phyloP scores from a whole-genome alignment of 2,113 vertebrate species.

The Apistogramma diplotaenia region DNA sequence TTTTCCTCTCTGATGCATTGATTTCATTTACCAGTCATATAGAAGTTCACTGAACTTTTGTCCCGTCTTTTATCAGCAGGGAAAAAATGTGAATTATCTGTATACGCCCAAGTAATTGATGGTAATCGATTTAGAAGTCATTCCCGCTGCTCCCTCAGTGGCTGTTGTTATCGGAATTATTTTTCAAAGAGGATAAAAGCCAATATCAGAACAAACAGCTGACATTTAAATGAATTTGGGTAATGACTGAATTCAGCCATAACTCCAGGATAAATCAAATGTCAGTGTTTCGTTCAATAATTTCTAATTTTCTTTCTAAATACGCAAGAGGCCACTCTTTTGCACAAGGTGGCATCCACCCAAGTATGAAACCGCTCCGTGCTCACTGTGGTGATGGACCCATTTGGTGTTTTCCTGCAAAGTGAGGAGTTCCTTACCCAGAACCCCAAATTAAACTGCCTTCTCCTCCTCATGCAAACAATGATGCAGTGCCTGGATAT shows the following conservation, averaged over 20 bases:
- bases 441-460: conserved; percentile 15
- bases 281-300: not conserved
- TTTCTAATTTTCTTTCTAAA: too few relatives aligned
- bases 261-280: not conserved
- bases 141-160: conserved; percentile 14
- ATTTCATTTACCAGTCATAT: not conserved
- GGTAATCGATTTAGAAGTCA: conserved; percentile 15
- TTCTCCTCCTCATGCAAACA: not conserved
- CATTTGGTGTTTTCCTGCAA: conserved; percentile 18
- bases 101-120: not conserved
- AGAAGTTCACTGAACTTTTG: conserved; percentile 1
- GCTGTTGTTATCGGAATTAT: not conserved
- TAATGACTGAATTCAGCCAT: not conserved
- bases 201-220: not conserved
- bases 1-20: not conserved
- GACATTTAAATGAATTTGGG: too few relatives aligned
- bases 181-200: not conserved
- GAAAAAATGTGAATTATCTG: not conserved
- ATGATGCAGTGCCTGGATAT: not conserved
- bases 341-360: not conserved
- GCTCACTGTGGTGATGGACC: not conserved
- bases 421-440: not conserved
- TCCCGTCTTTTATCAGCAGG: not conserved
- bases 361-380: not conserved
- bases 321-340: not conserved